Evolutionary conservation across 2,888 invertebrate genomes (phyloP), one percentile per base, ranked within the genome.

Genomic region (Copidosoma aretas): DNA sequence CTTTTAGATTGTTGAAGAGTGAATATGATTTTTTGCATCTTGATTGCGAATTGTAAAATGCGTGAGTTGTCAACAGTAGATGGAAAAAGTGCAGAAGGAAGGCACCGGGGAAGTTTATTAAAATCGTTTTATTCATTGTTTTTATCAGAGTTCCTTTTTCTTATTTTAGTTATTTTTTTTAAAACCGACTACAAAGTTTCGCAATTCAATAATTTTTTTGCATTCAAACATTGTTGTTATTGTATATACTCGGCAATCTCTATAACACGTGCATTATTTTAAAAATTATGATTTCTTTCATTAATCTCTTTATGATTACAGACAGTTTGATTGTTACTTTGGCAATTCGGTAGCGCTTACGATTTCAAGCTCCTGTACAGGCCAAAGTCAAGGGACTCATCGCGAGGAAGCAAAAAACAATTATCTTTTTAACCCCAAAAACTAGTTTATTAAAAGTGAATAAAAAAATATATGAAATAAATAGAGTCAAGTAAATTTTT

Each of bases 311-410:
- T 32, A 32, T 8, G 8, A 75, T 73, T 77, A 77, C 75, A 79
- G 75, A 77, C 75, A 76, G 74, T 79, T 79, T 77, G 79, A 79
- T 79, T 79, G 78, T 79, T 79, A 79, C 32, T 79, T 79, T 79
- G 78, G 79, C 79, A 78, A 77, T 79, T 78, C 78, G 79, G 80
- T 78, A 80, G 77, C 79, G 77, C 76, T 78, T 77, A 73, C 76
- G 73, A 78, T 74, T 78, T 78, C 76, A 78, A 79, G 77, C 77
- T 77, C 77, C 75, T 76, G 77, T 73, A 71, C 73, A 68, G 59
- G 61, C 64, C 58, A 54, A 67, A 57, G 57, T 17, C 63, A 67
- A 70, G 46, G 41, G 56, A 58, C 58, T 70, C 19, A 19, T 60
- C 46, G 39, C 51, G 63, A 66, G 66, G 51, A 60, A 63, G 15